Base-by-base conservation (phyloP, 30 jellyfish, hydroid and myxozoan species). In the Mastigias papua region DNA sequence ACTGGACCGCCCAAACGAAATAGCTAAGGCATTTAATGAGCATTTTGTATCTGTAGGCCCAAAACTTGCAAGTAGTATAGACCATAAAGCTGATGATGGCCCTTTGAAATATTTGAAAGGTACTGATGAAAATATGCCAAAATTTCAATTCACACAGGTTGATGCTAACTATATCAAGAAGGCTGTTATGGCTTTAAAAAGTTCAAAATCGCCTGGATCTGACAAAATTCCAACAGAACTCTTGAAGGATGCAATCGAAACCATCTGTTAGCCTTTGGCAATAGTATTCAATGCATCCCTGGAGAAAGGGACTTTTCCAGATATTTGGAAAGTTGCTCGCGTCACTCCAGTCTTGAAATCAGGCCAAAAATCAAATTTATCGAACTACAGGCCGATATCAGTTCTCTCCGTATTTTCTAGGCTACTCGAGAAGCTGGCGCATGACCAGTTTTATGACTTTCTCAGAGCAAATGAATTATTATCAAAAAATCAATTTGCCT, bases 11-110 rank as follows among this genome's bases (percentile, higher is more conserved):
- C 73, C 86, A 75, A 50, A 75, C 48, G 82, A 78, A 60, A 78
- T 78, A 51, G 89, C 89, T 58, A 81, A 58, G 35, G 88, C 81
- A 48, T 58, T 76, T 28, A 76, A 76, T 51, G 77, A 58, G 88
- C 88, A 76, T 76, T 76, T 49, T 76, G 81, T 49, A n/a, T n/a
- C n/a, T n/a, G n/a, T n/a, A n/a, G n/a, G n/a, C n/a, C n/a, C n/a
- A n/a, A n/a, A 76, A 49, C 88, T 76, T 51, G 88, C 88, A 76
- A 42, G 79, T 34, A 42, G 60, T 22, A 76, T 76, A 19, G 80
- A 23, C 46, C 50, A 25, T 3, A 25, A n/a, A 7, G 10, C 80
- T 28, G 58, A 42, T 50, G 88, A 48, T 48, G 57, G 23, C 81
- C 88, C 80, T 31, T 31, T 72, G 84, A 37, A 33, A 31, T 72